Evolutionary conservation across 2,797 vertebrate species (phyloP).

Genomic region (Avahi laniger): DNA sequence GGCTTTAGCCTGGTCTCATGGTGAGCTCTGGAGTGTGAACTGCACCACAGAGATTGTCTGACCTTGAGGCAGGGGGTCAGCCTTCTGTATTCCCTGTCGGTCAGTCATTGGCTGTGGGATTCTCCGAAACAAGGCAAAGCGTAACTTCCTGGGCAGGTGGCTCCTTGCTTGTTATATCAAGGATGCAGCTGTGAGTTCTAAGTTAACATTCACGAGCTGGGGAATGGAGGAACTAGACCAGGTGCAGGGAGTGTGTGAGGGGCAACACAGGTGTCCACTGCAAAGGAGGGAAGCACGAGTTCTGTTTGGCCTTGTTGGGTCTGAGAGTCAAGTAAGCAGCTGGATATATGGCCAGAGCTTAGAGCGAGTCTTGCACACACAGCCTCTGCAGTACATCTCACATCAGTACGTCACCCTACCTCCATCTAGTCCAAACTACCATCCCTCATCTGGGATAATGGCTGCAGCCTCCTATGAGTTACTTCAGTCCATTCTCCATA

Average conservation of each 20-base stretch:
- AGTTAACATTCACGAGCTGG: not conserved
- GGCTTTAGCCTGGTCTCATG: not conserved
- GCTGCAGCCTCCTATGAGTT: not conserved
- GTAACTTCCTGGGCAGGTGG: not conserved
- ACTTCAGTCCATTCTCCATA: not conserved
- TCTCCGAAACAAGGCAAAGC: not conserved
- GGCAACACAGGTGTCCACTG: not conserved
- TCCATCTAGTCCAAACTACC: not conserved
- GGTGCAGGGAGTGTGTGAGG: not conserved
- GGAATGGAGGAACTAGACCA: not conserved
- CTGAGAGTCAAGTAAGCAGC: not conserved
- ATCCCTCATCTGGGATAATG: not conserved
- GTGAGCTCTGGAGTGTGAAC: not conserved
- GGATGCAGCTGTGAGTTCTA: not conserved
- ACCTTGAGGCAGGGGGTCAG: not conserved
- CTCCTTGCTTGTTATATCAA: not conserved
- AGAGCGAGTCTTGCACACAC: not conserved
- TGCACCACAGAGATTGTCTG: not conserved
- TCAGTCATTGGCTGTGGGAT: not conserved
- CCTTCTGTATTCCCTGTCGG: rapidly evolving
- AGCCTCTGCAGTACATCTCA: not conserved
- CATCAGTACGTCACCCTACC: not conserved
- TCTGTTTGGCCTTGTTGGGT: not conserved
- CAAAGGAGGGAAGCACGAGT: not conserved
- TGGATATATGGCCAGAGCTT: not conserved